Percentiles rank a stretch among this genome's conserved stretches.
phyloP scores from a whole-genome alignment of 2,888 invertebrate species.

The Sarcophaga rosellei region DNA sequence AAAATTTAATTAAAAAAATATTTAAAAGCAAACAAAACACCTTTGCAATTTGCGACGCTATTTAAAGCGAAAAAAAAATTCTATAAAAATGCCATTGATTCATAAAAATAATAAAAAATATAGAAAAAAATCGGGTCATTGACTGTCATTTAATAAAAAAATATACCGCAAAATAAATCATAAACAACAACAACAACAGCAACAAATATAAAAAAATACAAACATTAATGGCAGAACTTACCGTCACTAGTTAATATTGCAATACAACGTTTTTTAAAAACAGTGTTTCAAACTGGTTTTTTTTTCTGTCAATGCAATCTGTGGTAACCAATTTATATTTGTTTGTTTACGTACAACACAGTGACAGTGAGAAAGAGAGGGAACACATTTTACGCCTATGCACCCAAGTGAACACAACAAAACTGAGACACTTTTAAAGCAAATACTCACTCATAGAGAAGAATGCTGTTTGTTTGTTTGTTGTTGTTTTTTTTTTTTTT shows the following conservation, averaged over 20 bases:
- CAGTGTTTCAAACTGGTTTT: not conserved
- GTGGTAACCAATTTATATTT: slow-evolving; percentile 40
- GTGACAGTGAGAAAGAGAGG: not conserved
- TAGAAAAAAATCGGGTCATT: slow-evolving; percentile 38
- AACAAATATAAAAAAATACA: slow-evolving; percentile 18
- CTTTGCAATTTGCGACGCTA: not conserved
- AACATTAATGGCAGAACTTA: not conserved
- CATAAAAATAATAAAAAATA: not conserved
- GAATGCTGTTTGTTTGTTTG: not conserved
- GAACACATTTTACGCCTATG: not conserved
- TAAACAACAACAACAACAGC: slow-evolving; percentile 6
- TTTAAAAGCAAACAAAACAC: not conserved
- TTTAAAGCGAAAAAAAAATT: not conserved
- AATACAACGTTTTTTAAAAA: too few species aligned
- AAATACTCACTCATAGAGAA: slow-evolving; percentile 31
- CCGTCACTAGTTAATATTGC: not conserved
- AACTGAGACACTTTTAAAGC: slow-evolving; percentile 3
- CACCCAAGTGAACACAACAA: not conserved
- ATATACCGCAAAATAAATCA: slow-evolving; percentile 1
- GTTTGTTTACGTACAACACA: slow-evolving; percentile 57
- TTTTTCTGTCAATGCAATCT: slow-evolving; percentile 47
- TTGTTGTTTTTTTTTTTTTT: slow-evolving; percentile 17
- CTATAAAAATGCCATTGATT: slow-evolving; percentile 7
- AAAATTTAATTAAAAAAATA: not conserved
- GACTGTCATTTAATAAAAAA: slow-evolving; percentile 45